Evolutionary conservation across 1,140 invertebrate genomes (phyloP), one percentile per base, ranked within the genome.

Genomic region (Subanguina moxae): DNA sequence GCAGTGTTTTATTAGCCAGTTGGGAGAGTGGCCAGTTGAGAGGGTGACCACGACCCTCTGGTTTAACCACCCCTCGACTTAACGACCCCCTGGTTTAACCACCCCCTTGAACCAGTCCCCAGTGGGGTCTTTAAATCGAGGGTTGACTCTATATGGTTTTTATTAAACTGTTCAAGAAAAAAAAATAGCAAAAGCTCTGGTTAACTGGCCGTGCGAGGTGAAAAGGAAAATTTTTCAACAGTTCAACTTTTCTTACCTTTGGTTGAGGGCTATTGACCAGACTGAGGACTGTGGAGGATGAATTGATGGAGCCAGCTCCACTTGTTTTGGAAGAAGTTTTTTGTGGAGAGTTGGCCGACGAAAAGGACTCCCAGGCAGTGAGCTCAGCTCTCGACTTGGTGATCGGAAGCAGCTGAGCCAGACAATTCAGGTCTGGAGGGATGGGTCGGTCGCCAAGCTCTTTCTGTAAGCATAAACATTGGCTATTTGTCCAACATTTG

Each of bases 351-450:
- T 27, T 46, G 17, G 46, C 19, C 13, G 62, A 27, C 1, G 64
- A 52, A 46, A 75, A 75, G n/a, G 61, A 52, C 13, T 78, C 74
- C 73, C 76, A 76, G 27, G 74, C 76, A 13, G 68, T 57, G 21
- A 73, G 46, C 48, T 76, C 74, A 7, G 75, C 62, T 21, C 42
- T 57, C 3, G 68, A 59, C 32, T 76, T 71, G n/a, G 63, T 52
- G 9, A 76, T 38, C 11, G 74, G 76, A 15, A 76, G 57, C 27
- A 76, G 46, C 38, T 76, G 71, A 11, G 59, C 61, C 28, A 76
- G 48, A 46, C 76, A 78, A 43, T 74, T 56, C 11, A 76, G 42
- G 23, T 71, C 71, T 8, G 30, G 32, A 0, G 74, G 70, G n/a
- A 76, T 78, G 1, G 57, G 27, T 13, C 73, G 68, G 38, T 72